Evolutionary conservation across 2,797 vertebrate genomes (phyloP), one percentile per base, ranked within the genome.

Genomic region (Pipistrellus nathusii): DNA sequence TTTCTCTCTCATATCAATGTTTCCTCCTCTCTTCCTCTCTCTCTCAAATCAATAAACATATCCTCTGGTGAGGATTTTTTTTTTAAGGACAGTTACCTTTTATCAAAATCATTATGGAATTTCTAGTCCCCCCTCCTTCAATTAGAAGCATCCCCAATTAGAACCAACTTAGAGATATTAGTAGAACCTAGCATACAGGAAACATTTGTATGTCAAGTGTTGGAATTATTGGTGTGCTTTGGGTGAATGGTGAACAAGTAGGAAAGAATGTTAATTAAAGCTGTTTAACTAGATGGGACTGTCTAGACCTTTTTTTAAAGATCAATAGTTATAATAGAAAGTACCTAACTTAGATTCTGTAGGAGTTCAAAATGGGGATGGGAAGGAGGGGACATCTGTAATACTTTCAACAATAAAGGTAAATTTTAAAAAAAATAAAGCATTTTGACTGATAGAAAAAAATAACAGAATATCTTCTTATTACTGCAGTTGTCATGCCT

Each of bases 241-340:
- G 48, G 25, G 23, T 77, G 38, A 84, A 51, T 68, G 18, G 86
- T 87, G 38, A 85, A 44, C 30, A 66, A 66, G 27, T 78, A 82
- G 84, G 53, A 72, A 90, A 91, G 51, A 93, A 84, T 84, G 38
- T 80, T 91, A 91, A 73, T 72, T 87, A 84, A 80, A 83, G 21
- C n/a, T 88, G 15, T 66, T 78, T 88, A 76, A 69, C 41, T 90
- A 78, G 13, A 8, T 53, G 15, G 32, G 71, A 25, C 32, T 95
- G 38, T 77, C n/a, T 68, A 4, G 77, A 85, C 53, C 46, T 91
- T 71, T 64, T 55, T 77, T 62, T 38, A 41, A 90, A 76, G 64
- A 69, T 41, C 32, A 75, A 1, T 48, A 83, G 23, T 86, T 46
- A 38, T 62, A 90, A 44, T 38, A 30, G 76, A 91, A 92, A 94